Base-by-base conservation (phyloP, 2,888 invertebrate species). In the Eilema griseolum region DNA sequence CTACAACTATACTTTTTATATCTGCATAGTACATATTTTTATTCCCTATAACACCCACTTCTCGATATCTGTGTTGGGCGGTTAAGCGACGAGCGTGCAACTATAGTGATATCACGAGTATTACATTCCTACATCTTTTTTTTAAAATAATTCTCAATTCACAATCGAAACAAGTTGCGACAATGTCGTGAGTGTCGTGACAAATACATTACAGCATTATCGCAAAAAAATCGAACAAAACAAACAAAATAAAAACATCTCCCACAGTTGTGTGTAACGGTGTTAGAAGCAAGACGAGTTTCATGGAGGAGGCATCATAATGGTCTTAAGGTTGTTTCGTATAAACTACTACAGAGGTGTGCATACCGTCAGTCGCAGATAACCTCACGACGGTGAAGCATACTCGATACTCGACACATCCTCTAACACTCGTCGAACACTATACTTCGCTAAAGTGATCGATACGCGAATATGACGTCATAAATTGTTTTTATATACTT, bases 301-400 rank as follows among this genome's bases (percentile, higher is more conserved):
- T 57, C 37, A 78, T 79, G 80, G 83, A 77, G 82, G 83, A 82
- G 84, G 81, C 74, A 67, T 62, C 24, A 57, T 72, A 81, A 79
- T 79, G 77, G 67, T 31, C 72, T 72, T 28, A 72, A 70, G 64
- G 69, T 70, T 61, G 59, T 65, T 72, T 77, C 67, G 83, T 84
- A 84, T 83, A 85, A 76, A 77, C 84, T 67, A 79, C 74, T 78
- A 77, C 75, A 68, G 75, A 70, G 70, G 76, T 78, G 76, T 73
- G 61, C 66, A 77, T 70, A 69, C 74, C 71, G 78, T 66, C 83
- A 83, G 76, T 80, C 83, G 80, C 75, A 80, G 72, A 72, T 62
- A 75, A 72, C 72, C 76, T 69, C 28, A 77, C 74, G 70, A 65
- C 70, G 72, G 67, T 76, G 72, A 67, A 62, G 80, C 76, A 69